Base-by-base conservation (phyloP, 1,140 invertebrate genomes). In the Phymorhynchus buccinoides region DNA sequence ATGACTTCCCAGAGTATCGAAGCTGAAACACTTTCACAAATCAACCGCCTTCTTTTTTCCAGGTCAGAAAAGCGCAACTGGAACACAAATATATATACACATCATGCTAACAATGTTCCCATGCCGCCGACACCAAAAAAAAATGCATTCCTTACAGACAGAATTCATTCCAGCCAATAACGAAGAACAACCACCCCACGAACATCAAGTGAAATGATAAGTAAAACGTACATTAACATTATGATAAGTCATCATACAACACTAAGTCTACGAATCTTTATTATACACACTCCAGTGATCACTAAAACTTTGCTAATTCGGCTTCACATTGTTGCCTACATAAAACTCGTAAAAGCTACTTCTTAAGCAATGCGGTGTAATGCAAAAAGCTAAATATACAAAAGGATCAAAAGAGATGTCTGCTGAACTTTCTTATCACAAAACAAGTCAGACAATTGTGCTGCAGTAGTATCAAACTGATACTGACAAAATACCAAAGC, bases 1-100 rank as follows among this genome's bases (percentile, higher is more conserved):
- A 71, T 32, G 56, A 3, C 56, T 62, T 71, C 68, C 68, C 68
- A 71, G 68, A 71, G 68, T 71, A 37, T 37, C 35, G 14, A 71
- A 71, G 35, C 56, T 62, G 14, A 62, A 62, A 62, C 22, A 62
- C 56, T 62, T 62, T 62, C 22, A 62, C 18, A 62, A 62, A 62
- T 14, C 56, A 62, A 22, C n/a, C n/a, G n/a, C n/a, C n/a, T n/a
- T 62, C 56, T 27, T 16, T 22, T 62, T 62, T 62, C 22, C 22
- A 16, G 35, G 30, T 18, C 6, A 12, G 12, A 35, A 18, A 71
- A 71, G 30, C 68, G 32, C 35, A 37, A 37, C 30, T 71, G 12
- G 68, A 37, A 71, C 32, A 32, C 68, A 32, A 71, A 71, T 35
- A 32, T 37, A 32, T 35, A 12, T 22, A 52, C 48, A 71, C 30